These are phyloP conservation scores for Hemiscyllium ocellatum DNA, from an alignment of 2,113 vertebrate genomes.

Conservation along the genomic window DNA sequence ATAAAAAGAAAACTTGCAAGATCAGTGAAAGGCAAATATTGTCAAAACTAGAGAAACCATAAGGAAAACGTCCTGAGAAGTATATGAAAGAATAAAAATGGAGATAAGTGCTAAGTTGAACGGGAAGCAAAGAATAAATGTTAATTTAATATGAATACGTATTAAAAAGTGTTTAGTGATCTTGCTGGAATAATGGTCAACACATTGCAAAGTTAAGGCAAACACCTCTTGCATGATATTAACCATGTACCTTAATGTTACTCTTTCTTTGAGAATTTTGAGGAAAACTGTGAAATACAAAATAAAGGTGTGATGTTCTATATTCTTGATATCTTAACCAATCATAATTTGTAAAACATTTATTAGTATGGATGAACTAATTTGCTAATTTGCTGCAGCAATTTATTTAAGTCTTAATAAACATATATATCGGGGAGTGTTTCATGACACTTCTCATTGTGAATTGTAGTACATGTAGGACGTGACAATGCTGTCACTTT, in stretches of 20 bases:
- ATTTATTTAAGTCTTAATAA: not conserved
- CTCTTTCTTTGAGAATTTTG: not conserved
- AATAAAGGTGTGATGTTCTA: not conserved
- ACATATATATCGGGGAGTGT: not conserved
- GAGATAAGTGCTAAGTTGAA: not conserved
- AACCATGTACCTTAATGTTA: not conserved
- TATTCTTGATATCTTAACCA: not conserved
- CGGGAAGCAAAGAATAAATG: not conserved
- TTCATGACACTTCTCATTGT: not conserved
- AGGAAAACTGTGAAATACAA: not conserved
- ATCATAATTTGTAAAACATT: not conserved
- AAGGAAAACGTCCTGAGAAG: not conserved
- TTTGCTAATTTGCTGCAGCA: not conserved
- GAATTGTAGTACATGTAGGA: not conserved
- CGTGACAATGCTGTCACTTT: too few species aligned
- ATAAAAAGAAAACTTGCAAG: not conserved
- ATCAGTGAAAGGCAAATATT: constrained; percentile 6
- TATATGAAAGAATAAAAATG: not conserved
- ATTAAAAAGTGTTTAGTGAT: not conserved
- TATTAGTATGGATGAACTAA: not conserved
- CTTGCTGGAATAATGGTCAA: not conserved
- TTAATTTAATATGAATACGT: not conserved
- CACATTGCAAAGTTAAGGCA: not conserved
- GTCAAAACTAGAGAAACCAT: not conserved
- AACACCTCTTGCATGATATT: not conserved